These are phyloP conservation scores for Cyprinus carpio DNA, from an alignment of 2,113 vertebrate species.

Conservation along the genomic window DNA sequence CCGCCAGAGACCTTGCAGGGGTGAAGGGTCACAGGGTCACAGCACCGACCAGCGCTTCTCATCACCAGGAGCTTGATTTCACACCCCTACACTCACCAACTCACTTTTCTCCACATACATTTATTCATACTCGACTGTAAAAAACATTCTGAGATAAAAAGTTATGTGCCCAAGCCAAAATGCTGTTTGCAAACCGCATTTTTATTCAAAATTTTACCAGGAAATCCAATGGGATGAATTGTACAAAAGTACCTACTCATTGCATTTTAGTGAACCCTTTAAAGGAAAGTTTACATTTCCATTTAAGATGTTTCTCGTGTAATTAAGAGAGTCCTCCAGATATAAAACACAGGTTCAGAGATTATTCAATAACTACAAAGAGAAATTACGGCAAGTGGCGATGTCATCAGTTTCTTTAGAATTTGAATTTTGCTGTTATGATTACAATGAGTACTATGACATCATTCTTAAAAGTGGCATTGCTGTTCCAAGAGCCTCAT, in stretches of 20 bases:
- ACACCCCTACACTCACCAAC: neutral
- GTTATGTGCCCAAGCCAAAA: neutral
- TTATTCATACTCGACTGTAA: neutral
- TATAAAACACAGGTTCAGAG: neutral
- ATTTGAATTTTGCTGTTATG: neutral
- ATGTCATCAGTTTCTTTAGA: neutral
- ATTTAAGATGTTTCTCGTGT: neutral
- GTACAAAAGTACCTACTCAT: no score
- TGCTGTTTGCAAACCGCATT: neutral
- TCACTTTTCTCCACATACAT: neutral
- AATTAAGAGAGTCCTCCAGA: neutral
- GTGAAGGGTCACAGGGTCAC: constrained; percentile 10
- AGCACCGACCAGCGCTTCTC: neutral
- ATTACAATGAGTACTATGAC: neutral
- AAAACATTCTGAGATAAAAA: neutral
- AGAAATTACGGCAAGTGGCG: neutral
- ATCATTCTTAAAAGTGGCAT: neutral
- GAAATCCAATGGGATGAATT: neutral
- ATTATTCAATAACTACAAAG: neutral
- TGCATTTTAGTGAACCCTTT: no score
- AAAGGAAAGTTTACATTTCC: neutral
- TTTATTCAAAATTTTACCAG: neutral
- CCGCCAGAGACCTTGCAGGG: constrained; percentile 70
- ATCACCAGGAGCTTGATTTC: no score
- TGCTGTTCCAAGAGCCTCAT: neutral